Base-by-base conservation (phyloP, 1,140 invertebrate genomes). In the Monochamus saltuarius region DNA sequence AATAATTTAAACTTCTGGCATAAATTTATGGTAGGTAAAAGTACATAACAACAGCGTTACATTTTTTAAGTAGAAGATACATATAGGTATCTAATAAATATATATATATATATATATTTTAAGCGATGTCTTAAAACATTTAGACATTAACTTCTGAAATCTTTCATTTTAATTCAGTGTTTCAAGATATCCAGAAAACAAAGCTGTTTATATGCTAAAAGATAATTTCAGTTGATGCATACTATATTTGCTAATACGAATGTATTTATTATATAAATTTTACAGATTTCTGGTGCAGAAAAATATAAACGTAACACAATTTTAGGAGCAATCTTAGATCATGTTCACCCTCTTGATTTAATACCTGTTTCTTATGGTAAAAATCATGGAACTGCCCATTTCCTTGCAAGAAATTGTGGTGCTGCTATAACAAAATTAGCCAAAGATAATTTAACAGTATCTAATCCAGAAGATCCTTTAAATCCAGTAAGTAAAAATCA, bases 321-420 rank as follows among this genome's bases (percentile, higher is more conserved):
- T 10, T 59, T 83, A 17, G 77, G 75, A 66, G 71, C 75, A 11
- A 78, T 83, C 37, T 51, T 83, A n/a, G 73, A 74, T 35, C 66
- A 77, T 10, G 72, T 81, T 1, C 73, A 80, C 45, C 81, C 82
- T 7, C 66, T 75, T 4, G 80, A 83, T 53, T 66, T 83, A 3
- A 79, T 83, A 37, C 82, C 82, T 8, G 77, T 83, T 0, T 73
- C 65, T n/a, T 83, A 79, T 69, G 73, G 76, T 22, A 59, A 68
- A 8, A 65, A 67, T 3, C 75, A 75, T 1, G 65, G 72, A 2
- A 73, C 77, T 43, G 71, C 76, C 0, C 43, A 57, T 57, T 83
- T 83, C 58, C 59, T 83, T 22, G 77, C 77, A 3, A 72, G 80
- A 51, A 82, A 82, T 61, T 83, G 82, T 61, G 78, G 77, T 3